These are phyloP conservation scores for Macaca mulatta DNA, from an alignment of 2,113 vertebrate genomes.

Conservation along the genomic window DNA sequence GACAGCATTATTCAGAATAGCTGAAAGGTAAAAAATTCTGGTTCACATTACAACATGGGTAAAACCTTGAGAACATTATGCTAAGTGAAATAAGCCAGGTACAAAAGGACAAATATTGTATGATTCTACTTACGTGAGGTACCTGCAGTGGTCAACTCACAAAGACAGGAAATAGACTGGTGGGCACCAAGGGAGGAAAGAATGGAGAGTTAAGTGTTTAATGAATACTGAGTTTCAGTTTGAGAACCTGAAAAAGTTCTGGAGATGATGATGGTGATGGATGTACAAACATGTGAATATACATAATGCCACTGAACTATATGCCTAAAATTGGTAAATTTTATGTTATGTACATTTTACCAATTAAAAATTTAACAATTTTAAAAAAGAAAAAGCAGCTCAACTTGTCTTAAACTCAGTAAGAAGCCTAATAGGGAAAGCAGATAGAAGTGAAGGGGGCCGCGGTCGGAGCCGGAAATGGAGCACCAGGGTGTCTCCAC, in stretches of 20 bases:
- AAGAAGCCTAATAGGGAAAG: fast-evolving
- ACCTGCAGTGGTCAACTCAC: not conserved
- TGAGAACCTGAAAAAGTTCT: not conserved
- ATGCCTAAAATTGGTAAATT: not conserved
- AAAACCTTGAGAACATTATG: not conserved
- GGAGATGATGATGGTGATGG: not conserved
- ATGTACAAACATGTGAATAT: not conserved
- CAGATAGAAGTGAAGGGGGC: not conserved
- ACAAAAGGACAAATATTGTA: not conserved
- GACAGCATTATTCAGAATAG: not conserved
- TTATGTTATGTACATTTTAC: too few species aligned
- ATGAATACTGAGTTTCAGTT: not conserved
- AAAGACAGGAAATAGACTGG: not conserved
- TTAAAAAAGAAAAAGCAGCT: not conserved
- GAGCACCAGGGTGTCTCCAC: fast-evolving
- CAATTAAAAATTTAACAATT: not conserved
- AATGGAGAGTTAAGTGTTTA: not conserved
- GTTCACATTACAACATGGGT: not conserved
- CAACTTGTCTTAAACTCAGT: not conserved
- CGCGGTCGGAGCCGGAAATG: not conserved
- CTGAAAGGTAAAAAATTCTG: not conserved
- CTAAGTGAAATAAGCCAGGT: not conserved
- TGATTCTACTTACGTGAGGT: not conserved
- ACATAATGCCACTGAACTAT: not conserved
- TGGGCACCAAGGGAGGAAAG: not conserved